Evolutionary conservation across 1,140 invertebrate species (phyloP).

Genomic region (Drosophila sturtevanti): DNA sequence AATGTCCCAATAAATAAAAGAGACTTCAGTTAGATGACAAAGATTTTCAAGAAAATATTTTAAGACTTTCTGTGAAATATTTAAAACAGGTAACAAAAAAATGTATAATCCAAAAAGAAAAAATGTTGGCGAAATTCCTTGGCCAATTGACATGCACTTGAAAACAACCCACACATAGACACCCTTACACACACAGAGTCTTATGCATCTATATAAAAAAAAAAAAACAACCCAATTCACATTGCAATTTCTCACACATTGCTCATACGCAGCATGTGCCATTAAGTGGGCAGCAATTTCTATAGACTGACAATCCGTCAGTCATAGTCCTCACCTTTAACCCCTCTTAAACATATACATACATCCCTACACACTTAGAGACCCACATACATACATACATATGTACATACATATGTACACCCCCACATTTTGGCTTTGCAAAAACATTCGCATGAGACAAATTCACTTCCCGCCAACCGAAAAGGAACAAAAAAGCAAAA

Average conservation of each 20-base stretch:
- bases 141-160: slow-evolving; percentile 68
- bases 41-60: slow-evolving; percentile 38
- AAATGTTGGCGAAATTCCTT: slow-evolving; percentile 37
- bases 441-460: slow-evolving; percentile 47
- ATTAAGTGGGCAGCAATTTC: slow-evolving; percentile 63
- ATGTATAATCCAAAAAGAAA: not conserved
- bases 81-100: slow-evolving; percentile 32
- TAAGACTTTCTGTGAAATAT: slow-evolving; percentile 34
- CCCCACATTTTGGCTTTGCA: slow-evolving; percentile 31
- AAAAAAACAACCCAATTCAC: slow-evolving; percentile 26
- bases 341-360: slow-evolving; percentile 1
- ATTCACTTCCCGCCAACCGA: slow-evolving; percentile 70
- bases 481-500: slow-evolving; percentile 25
- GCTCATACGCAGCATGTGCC: slow-evolving; percentile 71
- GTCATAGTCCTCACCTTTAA: slow-evolving; percentile 15
- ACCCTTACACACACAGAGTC: not conserved
- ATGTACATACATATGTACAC: not conserved
- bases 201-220: slow-evolving; percentile 9
- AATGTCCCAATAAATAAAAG: slow-evolving; percentile 41
- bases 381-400: not conserved
- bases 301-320: slow-evolving; percentile 31
- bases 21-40: slow-evolving; percentile 19
- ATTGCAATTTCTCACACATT: slow-evolving; percentile 55
- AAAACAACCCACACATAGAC: slow-evolving; percentile 44
- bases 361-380: not conserved